Evolutionary conservation across 2,113 vertebrate genomes (phyloP).

Genomic region (Eptesicus fuscus): DNA sequence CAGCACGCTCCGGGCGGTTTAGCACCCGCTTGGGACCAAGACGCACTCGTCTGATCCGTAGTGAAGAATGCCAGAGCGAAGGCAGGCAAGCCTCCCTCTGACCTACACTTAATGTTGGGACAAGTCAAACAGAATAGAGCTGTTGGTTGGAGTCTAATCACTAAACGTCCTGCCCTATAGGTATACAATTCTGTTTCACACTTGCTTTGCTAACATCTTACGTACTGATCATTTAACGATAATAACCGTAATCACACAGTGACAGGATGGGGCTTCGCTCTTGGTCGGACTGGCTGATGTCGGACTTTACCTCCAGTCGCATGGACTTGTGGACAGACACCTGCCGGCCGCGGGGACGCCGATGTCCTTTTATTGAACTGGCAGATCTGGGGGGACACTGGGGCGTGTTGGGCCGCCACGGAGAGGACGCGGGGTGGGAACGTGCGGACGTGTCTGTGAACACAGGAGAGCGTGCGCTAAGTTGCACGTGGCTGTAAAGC

Average conservation of each 20-base stretch:
- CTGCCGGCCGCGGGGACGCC: not conserved
- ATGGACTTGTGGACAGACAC: accelerated
- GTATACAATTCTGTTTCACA: accelerated
- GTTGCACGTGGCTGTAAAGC: not conserved
- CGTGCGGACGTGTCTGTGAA: not conserved
- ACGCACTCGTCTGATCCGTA: accelerated
- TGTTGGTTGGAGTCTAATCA: accelerated
- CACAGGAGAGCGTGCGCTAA: not conserved
- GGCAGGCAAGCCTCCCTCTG: not conserved
- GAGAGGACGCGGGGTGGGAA: accelerated
- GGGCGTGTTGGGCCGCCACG: not conserved
- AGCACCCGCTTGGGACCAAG: accelerated
- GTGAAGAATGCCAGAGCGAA: accelerated
- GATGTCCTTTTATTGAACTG: not conserved
- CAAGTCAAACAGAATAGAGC: accelerated
- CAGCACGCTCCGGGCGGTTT: accelerated
- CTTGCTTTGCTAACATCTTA: accelerated
- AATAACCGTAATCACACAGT: not conserved
- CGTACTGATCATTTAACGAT: accelerated
- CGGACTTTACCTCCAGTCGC: not conserved
- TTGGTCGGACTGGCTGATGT: not conserved
- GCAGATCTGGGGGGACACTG: too few species aligned
- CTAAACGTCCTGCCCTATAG: accelerated
- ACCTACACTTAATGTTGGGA: not conserved
- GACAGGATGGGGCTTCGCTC: not conserved